These are phyloP conservation scores for Umimayanthus kanabou DNA, from an alignment of 92 coral and sea anemone species.

Conservation along the genomic window DNA sequence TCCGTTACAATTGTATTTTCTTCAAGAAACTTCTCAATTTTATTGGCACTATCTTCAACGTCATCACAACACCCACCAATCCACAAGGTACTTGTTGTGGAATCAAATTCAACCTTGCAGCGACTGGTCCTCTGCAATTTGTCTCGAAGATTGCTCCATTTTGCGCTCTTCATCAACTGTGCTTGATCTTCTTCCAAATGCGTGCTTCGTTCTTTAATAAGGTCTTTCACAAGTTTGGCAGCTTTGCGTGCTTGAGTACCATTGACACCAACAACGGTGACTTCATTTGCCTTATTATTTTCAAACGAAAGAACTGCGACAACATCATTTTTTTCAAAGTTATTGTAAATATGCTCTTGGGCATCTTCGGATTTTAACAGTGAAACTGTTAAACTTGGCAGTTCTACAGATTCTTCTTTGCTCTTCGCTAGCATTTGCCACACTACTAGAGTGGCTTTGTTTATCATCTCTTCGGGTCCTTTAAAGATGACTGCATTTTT, in stretches of 20 bases:
- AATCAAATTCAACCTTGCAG: slow-evolving; percentile 31
- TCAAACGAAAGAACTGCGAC: slow-evolving; percentile 41
- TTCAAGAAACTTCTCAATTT: slow-evolving; percentile 55
- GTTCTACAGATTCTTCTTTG: slow-evolving; percentile 32
- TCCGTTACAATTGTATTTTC: slow-evolving; percentile 66
- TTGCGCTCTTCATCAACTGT: slow-evolving; percentile 43
- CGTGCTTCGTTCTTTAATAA: slow-evolving; percentile 50
- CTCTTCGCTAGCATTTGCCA: slow-evolving; percentile 49
- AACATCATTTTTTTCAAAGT: slow-evolving; percentile 24
- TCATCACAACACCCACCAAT: slow-evolving; percentile 62
- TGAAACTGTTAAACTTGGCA: slow-evolving; percentile 26
- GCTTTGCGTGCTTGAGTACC: slow-evolving; percentile 51
- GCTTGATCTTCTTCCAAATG: slow-evolving; percentile 60
- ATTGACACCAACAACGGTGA: slow-evolving; percentile 48
- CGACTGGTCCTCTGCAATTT: slow-evolving; percentile 22
- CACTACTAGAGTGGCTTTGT: slow-evolving; percentile 36
- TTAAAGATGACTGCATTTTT: slow-evolving; percentile 30
- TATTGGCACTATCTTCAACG: slow-evolving; percentile 33
- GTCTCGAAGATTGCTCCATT: slow-evolving; percentile 56
- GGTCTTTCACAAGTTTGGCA: slow-evolving; percentile 25
- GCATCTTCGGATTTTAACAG: slow-evolving; percentile 40
- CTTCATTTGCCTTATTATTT: slow-evolving; percentile 20
- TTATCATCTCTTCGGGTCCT: slow-evolving; percentile 45
- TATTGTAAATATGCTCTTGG: slow-evolving; percentile 17
- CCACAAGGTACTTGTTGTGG: slow-evolving; percentile 43